phyloP scores from a whole-genome alignment of 2,888 invertebrate species.

The Euzophera pinguis region DNA sequence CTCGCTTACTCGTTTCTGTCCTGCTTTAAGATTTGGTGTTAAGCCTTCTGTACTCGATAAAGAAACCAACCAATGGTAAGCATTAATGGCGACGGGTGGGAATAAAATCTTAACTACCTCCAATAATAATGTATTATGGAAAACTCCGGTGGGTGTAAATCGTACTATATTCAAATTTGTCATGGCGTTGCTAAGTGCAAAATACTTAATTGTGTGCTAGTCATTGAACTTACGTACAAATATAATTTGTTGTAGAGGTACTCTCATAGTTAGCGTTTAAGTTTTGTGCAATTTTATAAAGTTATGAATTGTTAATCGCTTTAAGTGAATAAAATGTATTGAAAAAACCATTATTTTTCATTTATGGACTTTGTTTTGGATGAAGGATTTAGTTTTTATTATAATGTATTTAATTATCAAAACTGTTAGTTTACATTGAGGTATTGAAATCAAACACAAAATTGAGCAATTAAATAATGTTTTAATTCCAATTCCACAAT shows the following conservation, averaged over 20 bases:
- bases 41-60: too few species aligned
- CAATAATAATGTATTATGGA: too few species aligned
- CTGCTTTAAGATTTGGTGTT: too few species aligned
- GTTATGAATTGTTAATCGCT: constrained; percentile 3
- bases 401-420: too few species aligned
- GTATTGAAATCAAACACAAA: background rate
- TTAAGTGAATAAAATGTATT: background rate
- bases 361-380: background rate
- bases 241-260: constrained; percentile 10
- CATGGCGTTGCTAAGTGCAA: background rate
- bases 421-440: background rate
- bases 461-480: constrained; percentile 10
- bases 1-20: too few species aligned
- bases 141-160: background rate
- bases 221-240: constrained; percentile 24
- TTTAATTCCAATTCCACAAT: constrained; percentile 5
- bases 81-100: too few species aligned
- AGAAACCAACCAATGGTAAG: too few species aligned
- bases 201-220: constrained; percentile 21
- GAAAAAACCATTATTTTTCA: background rate
- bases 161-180: background rate
- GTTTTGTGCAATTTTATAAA: background rate
- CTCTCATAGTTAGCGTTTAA: constrained; percentile 20
- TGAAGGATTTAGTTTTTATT: too few species aligned
- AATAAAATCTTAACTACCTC: too few species aligned